Evolutionary conservation across 1,140 invertebrate species (phyloP).

Genomic region (Brachionus koreanus): DNA sequence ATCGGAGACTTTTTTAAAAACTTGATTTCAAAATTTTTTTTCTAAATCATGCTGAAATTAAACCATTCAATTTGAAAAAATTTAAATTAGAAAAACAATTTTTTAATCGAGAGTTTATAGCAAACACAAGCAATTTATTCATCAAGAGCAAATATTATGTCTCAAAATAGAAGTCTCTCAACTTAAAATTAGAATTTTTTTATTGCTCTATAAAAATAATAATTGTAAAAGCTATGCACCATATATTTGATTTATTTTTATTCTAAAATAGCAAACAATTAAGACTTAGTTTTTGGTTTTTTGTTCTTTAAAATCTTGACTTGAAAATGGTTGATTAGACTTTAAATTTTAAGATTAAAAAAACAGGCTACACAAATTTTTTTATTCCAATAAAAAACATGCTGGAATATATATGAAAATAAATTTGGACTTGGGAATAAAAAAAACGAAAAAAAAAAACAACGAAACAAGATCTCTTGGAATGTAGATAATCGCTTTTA

Average conservation of each 20-base stretch:
- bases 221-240: too few relatives aligned
- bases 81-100: background rate
- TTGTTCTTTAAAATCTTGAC: background rate
- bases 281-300: background rate
- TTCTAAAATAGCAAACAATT: too few relatives aligned
- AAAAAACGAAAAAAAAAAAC: background rate
- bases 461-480: background rate
- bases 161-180: background rate
- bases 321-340: too few relatives aligned
- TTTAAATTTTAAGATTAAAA: background rate
- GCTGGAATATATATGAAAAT: background rate
- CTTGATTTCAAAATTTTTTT: too few relatives aligned
- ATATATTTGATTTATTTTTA: background rate
- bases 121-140: background rate
- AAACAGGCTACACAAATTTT: background rate
- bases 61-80: background rate
- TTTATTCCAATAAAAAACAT: background rate
- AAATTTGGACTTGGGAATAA: background rate
- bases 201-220: background rate
- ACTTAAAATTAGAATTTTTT: background rate
- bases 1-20: too few relatives aligned
- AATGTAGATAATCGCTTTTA: background rate
- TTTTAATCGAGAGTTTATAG: background rate
- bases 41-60: too few relatives aligned
- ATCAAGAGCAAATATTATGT: background rate